Evolutionary conservation across 2,113 vertebrate species (phyloP).

Genomic region (Burhinus bistriatus): DNA sequence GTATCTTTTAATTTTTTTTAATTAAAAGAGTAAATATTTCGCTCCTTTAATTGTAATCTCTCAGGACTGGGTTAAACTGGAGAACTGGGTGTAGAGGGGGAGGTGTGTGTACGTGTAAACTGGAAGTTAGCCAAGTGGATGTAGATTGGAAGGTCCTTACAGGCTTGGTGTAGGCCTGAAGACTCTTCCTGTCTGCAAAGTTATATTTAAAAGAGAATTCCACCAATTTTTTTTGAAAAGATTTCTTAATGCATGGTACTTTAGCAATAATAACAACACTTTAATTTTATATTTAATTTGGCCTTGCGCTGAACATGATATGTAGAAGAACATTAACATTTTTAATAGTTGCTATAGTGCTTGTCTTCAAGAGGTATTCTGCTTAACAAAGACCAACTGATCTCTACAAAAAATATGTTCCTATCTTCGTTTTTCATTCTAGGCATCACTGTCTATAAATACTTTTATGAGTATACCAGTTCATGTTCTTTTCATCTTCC

Average conservation of each 20-base stretch:
- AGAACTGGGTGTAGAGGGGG: rapidly evolving
- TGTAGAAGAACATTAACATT: background rate
- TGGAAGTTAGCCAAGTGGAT: background rate
- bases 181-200: background rate
- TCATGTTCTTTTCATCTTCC: background rate
- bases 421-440: background rate
- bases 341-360: background rate
- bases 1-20: background rate
- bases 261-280: background rate
- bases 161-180: background rate
- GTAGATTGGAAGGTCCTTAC: background rate
- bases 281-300: background rate
- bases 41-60: background rate
- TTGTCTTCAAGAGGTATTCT: background rate
- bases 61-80: background rate
- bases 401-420: background rate
- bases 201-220: background rate
- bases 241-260: background rate
- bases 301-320: background rate
- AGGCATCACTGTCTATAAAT: background rate
- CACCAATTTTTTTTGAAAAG: background rate
- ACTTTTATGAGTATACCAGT: background rate
- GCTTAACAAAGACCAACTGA: background rate
- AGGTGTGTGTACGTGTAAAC: background rate
- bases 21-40: background rate